These are phyloP conservation scores for Cantharis nigra DNA, from an alignment of 2,888 invertebrate species.

Conservation along the genomic window DNA sequence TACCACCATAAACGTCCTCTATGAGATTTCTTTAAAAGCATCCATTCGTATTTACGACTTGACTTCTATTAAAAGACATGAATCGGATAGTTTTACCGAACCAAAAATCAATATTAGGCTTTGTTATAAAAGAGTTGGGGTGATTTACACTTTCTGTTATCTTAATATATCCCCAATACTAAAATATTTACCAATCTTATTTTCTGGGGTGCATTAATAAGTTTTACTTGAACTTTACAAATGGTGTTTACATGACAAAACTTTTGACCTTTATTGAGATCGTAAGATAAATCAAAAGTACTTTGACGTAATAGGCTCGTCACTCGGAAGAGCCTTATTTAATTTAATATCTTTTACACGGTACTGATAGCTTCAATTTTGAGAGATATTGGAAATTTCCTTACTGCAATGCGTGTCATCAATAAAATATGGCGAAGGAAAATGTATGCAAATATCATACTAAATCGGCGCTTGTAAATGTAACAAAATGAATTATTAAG, in stretches of 20 bases:
- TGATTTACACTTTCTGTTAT: neutral
- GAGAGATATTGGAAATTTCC: neutral
- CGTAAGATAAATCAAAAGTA: neutral
- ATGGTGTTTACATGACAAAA: neutral
- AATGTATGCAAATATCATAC: neutral
- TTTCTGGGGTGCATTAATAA: neutral
- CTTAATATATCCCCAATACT: neutral
- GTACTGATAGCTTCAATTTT: neutral
- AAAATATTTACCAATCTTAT: neutral
- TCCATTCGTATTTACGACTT: conserved; percentile 30
- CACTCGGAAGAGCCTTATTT: neutral
- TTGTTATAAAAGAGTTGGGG: neutral
- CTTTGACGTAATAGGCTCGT: neutral
- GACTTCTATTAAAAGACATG: conserved; percentile 17
- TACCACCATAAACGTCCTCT: conserved; percentile 36
- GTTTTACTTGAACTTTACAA: neutral
- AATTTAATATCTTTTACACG: neutral
- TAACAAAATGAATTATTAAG: neutral
- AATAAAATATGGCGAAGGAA: neutral
- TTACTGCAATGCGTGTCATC: neutral
- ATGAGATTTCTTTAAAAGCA: conserved; percentile 13
- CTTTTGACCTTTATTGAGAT: neutral
- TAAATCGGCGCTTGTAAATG: neutral
- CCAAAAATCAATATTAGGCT: neutral
- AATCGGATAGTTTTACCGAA: conserved; percentile 17